These are phyloP conservation scores for Baryphthengus martii DNA, from an alignment of 2,113 vertebrate species.

Conservation along the genomic window DNA sequence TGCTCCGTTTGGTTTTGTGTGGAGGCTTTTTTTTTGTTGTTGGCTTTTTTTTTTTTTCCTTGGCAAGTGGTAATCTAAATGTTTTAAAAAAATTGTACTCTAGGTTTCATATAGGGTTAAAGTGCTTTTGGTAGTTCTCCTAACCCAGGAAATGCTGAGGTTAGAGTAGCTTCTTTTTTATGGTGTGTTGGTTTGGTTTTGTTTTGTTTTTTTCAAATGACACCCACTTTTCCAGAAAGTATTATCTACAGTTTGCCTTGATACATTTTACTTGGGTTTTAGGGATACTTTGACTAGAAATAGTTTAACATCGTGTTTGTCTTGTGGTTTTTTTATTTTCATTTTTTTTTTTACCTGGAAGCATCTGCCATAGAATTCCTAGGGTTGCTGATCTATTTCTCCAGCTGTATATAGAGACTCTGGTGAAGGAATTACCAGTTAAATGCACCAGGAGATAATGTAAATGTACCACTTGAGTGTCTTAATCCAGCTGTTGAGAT, in stretches of 20 bases:
- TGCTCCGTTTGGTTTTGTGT: background rate
- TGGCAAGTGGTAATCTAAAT: too few species aligned
- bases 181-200: too few species aligned
- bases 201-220: background rate
- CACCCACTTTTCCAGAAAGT: accelerated
- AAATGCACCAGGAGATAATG: background rate
- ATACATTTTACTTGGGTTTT: background rate
- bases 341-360: too few species aligned
- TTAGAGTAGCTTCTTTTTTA: background rate
- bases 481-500: background rate
- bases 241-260: background rate
- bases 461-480: background rate
- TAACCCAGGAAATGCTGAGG: background rate
- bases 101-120: background rate
- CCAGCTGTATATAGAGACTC: background rate
- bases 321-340: too few species aligned
- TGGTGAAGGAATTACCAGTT: background rate
- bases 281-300: background rate
- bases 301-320: too few species aligned
- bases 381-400: background rate
- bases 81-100: background rate
- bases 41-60: too few species aligned
- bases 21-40: background rate
- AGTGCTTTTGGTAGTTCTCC: background rate
- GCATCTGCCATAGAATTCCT: background rate